Evolutionary conservation across 2,888 invertebrate genomes (phyloP), one percentile per base, ranked within the genome.

Genomic region (Dugesia japonica): DNA sequence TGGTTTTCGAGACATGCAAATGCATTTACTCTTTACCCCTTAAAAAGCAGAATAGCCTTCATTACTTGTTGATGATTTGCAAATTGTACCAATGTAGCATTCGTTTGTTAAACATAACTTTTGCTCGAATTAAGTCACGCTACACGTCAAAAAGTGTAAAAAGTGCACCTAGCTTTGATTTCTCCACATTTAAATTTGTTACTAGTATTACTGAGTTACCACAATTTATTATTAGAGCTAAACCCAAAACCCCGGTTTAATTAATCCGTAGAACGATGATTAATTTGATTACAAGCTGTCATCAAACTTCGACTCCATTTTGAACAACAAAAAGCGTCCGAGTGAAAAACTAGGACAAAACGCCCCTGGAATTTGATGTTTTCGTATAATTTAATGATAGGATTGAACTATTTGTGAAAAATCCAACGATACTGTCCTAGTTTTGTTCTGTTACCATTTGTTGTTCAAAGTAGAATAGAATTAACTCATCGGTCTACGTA

Each of bases 111-210:
- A 72, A 79, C 76, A 79, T 74, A 1, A 79, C 74, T 76, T 79
- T 79, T n/a, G 79, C 79, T 15, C 79, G 77, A 17, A 71, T 74
- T 13, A 79, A 78, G 56, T 79, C 79, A 27, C 79, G 78, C 38
- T 79, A 79, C 27, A 79, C 79, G 42, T 78, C 78, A 71, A 78
- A 78, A 28, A 78, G 78, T 72, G 78, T 78, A 73, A 78, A 78
- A 20, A 78, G 78, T 76, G 78, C 78, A 75, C 78, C 78, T 28
- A 78, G 78, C 27, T 56, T 78, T 42, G 78, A 72, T 56, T 78
- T 78, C 78, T 38, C 38, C 13, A 17, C 38, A 38, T 38, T 38
- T 38, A 38, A 38, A 38, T 38, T 38, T 9, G 38, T 38, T 9
- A 38, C 38, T 9, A 38, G 38, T 13, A 38, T 17, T 9, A 38